A percentile compares a stretch with the other conserved stretches of the same genome.
Conservation (phyloP, 2,113 vertebrate genomes). For the Thymallus thymallus region DNA sequence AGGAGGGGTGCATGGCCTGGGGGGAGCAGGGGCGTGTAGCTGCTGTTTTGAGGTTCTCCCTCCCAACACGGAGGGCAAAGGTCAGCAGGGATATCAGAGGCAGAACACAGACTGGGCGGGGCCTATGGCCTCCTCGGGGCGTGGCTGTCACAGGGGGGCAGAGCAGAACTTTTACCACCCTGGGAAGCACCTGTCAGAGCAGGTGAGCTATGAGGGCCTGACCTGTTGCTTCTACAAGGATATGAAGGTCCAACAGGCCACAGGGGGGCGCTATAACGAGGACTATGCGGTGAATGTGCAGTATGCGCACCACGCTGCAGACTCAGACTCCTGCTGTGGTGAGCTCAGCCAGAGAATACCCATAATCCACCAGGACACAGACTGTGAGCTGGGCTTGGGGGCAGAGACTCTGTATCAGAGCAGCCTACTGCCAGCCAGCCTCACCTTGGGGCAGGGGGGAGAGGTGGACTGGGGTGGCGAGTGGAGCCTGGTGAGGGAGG, state of each 20-base stretch:
- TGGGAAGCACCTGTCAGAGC: slow-evolving; percentile 79
- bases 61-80: slow-evolving; percentile 56
- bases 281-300: slow-evolving; percentile 92
- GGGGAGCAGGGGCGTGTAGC: slow-evolving; percentile 70
- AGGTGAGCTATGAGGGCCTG: slow-evolving; percentile 80
- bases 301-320: slow-evolving; percentile 72
- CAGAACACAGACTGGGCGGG: slow-evolving; percentile 63
- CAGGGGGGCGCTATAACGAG: slow-evolving; percentile 77
- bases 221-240: slow-evolving; percentile 98
- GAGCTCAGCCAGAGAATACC: slow-evolving; percentile 87
- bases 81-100: slow-evolving; percentile 31
- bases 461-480: slow-evolving; percentile 51
- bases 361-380: slow-evolving; percentile 94
- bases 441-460: slow-evolving; percentile 34
- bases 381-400: slow-evolving; percentile 75
- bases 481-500: slow-evolving; percentile 63
- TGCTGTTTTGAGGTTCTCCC: slow-evolving; percentile 86
- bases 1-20: slow-evolving; percentile 53
- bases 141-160: slow-evolving; percentile 63
- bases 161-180: slow-evolving; percentile 79
- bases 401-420: slow-evolving; percentile 55
- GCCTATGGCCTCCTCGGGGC: slow-evolving; percentile 64
- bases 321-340: slow-evolving; percentile 77
- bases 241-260: slow-evolving; percentile 79
- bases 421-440: slow-evolving; percentile 58